Evolutionary conservation across 2,888 invertebrate genomes (phyloP).

Genomic region (Euplexia lucipara): DNA sequence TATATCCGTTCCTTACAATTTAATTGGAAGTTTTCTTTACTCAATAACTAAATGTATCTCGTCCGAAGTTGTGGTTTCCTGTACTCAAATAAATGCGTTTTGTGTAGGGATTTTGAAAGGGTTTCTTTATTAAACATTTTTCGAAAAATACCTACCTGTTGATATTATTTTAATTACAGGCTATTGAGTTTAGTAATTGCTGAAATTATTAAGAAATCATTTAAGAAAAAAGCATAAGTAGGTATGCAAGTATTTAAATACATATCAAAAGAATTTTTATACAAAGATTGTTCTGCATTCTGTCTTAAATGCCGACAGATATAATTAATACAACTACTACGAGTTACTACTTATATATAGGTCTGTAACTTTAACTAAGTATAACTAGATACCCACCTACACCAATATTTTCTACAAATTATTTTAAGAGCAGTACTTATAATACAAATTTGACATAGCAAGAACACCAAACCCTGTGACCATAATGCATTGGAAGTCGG

Average conservation of each 20-base stretch:
- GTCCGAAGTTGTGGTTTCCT: conserved; percentile 75
- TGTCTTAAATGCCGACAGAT: background rate
- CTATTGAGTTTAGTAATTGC: conserved; percentile 13
- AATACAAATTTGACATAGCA: too few species aligned
- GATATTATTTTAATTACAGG: conserved; percentile 14
- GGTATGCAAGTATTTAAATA: conserved; percentile 1
- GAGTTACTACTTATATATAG: background rate
- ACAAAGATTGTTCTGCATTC: background rate
- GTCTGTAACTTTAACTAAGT: too few species aligned
- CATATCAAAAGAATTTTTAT: background rate
- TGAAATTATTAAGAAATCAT: background rate
- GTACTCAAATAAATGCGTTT: conserved; percentile 56
- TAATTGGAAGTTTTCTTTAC: conserved; percentile 74
- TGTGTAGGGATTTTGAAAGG: conserved; percentile 47
- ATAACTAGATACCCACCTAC: too few species aligned
- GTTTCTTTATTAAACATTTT: conserved; percentile 30
- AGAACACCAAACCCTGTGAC: too few species aligned
- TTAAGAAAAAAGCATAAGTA: background rate
- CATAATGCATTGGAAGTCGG: too few species aligned
- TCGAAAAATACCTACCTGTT: conserved; percentile 2
- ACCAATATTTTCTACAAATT: too few species aligned
- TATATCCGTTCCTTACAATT: conserved; percentile 74
- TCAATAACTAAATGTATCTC: conserved; percentile 75
- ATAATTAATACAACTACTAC: background rate
- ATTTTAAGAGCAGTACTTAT: too few species aligned